Base-by-base conservation (phyloP, 2,113 vertebrate species). In the Mesocricetus auratus region DNA sequence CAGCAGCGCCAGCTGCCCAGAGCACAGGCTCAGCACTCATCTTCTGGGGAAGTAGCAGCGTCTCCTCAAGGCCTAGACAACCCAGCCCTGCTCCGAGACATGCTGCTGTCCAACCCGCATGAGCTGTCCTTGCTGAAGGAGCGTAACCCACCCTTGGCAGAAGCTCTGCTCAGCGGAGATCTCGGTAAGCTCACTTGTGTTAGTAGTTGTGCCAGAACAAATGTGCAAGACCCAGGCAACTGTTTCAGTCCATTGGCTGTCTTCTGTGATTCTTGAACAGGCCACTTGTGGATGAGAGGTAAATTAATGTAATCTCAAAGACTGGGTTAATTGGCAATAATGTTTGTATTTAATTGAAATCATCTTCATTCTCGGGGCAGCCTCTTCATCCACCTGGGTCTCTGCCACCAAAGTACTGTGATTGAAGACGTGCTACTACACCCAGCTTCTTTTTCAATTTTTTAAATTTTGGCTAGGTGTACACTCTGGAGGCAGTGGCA, bases 121-220 rank as follows among this genome's bases (percentile, higher is more conserved):
- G 99, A 99, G 98, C 99, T 99, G 82, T 99, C 99, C 0, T 99
- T 99, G 96, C 98, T 99, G 74, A 99, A 99, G 98, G 99, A 99
- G 96, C 98, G 99, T 71, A 99, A 99, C 87, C 99, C 99, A 0
- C 99, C 99, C 0, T 97, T 99, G 86, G 99, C 99, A 0, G 99
- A 99, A 79, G 99, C 99, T 0, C 98, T 99, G 96, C 99, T 99
- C 85, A 99, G 99, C 4, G 99, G 99, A 97, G 99, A 99, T 96
- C 98, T 99, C 0, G 99, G 99, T 99, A 97, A 99, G 98, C 88
- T 1, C 56, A 21, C 39, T 0, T 3, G 1, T 39, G 68, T 53
- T 60, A 31, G n/a, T 68, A 10, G n/a, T 45, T 64, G 39, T 31
- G 7, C 39, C 39, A 85, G 39, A 42, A 60, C 73, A 66, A 7